A percentile compares a stretch with the other conserved stretches of the same genome.
Evolutionary conservation across 2,113 vertebrate species (phyloP).

Genomic region (Menidia beryllina): DNA sequence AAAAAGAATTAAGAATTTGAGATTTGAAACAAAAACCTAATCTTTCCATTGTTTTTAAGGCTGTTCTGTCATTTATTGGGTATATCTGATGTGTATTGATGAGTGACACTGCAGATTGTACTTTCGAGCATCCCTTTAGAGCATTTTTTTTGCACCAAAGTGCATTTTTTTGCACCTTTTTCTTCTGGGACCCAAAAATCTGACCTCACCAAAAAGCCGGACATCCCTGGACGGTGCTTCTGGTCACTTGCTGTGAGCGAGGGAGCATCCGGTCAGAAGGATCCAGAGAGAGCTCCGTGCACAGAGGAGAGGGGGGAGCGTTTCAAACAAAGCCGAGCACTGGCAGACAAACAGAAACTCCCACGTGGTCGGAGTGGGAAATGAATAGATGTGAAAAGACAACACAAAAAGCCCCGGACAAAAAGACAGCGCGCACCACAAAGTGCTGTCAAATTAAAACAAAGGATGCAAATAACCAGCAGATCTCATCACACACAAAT

Average conservation of each 20-base stretch:
- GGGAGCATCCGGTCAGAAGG: slow-evolving; percentile 29
- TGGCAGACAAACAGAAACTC: slow-evolving; percentile 45
- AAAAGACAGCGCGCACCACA: slow-evolving; percentile 7
- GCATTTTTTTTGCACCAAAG: too few species aligned
- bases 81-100: neutral
- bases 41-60: neutral
- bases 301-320: slow-evolving; percentile 46
- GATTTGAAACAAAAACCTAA: neutral
- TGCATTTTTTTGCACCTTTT: too few species aligned
- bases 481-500: neutral
- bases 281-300: slow-evolving; percentile 23
- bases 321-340: slow-evolving; percentile 39
- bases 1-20: neutral
- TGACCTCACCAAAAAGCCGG: too few species aligned
- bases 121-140: too few species aligned
- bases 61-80: neutral
- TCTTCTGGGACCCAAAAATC: too few species aligned
- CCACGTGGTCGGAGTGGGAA: slow-evolving; percentile 53
- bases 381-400: slow-evolving; percentile 55
- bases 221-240: too few species aligned
- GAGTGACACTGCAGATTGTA: too few species aligned
- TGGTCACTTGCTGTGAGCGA: too few species aligned
- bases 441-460: neutral
- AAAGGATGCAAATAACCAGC: too few species aligned
- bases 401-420: slow-evolving; percentile 30